These are phyloP conservation scores for Unio delphinus DNA, from an alignment of 2,888 invertebrate genomes.

Conservation along the genomic window DNA sequence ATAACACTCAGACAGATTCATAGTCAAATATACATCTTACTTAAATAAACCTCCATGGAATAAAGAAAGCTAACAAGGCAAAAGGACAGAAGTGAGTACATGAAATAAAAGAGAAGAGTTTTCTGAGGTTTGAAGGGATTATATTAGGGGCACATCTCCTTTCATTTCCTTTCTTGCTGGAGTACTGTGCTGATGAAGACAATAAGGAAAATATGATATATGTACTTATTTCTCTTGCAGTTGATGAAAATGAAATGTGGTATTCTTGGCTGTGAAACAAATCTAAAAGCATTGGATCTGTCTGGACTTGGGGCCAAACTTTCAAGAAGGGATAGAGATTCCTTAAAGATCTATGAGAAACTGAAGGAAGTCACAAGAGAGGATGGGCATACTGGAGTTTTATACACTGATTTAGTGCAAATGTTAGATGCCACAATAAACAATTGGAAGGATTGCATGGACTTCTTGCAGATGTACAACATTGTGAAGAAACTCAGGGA, in stretches of 20 bases:
- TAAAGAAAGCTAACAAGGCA: too few species aligned
- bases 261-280: slow-evolving; percentile 48
- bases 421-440: slow-evolving; percentile 23
- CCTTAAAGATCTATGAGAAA: slow-evolving; percentile 60
- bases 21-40: too few species aligned
- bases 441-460: slow-evolving; percentile 12
- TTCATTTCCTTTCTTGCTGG: too few species aligned
- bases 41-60: too few species aligned
- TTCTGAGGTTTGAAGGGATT: too few species aligned
- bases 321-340: slow-evolving; percentile 45
- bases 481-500: slow-evolving; percentile 40
- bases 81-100: too few species aligned
- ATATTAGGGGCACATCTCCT: too few species aligned
- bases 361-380: slow-evolving; percentile 51
- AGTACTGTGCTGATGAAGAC: neutral
- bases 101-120: too few species aligned
- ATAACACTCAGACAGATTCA: too few species aligned
- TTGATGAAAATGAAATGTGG: slow-evolving; percentile 41
- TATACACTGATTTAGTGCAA: slow-evolving; percentile 11
- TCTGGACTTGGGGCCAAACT: slow-evolving; percentile 39
- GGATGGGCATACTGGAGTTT: slow-evolving; percentile 53
- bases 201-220: too few species aligned
- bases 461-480: slow-evolving; percentile 44
- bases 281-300: slow-evolving; percentile 32
- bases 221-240: slow-evolving; percentile 22